phyloP scores from a whole-genome alignment of 2,888 invertebrate genomes.

The Rhopalosiphum nymphaeae region DNA sequence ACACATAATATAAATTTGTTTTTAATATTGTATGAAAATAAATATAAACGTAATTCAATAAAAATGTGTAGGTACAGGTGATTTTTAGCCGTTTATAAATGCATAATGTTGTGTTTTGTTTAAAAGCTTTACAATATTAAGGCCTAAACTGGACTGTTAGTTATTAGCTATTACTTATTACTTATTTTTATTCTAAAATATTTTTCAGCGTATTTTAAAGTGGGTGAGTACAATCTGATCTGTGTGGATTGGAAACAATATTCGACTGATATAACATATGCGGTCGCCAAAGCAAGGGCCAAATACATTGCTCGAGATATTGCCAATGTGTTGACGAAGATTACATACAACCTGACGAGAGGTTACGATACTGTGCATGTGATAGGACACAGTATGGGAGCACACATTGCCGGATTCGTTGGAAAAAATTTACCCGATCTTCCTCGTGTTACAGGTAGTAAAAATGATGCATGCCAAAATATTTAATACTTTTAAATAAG shows the following conservation, averaged over 20 bases:
- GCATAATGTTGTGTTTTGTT: not conserved
- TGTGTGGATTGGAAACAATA: conserved; percentile 57
- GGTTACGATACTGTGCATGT: not conserved
- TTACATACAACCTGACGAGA: conserved; percentile 20
- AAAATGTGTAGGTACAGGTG: not conserved
- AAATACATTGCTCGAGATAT: conserved; percentile 37
- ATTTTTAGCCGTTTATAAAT: not conserved
- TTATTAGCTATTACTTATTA: not conserved
- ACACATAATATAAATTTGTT: not conserved
- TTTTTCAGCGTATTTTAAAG: conserved; percentile 28
- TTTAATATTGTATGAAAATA: not conserved
- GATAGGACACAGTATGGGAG: conserved; percentile 60
- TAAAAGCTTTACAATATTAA: not conserved
- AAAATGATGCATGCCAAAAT: not conserved
- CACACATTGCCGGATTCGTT: conserved; percentile 39
- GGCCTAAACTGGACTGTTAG: not conserved
- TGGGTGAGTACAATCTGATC: conserved; percentile 30
- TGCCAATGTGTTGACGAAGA: not conserved
- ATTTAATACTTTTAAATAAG: not conserved
- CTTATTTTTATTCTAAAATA: not conserved
- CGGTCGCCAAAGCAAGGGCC: not conserved
- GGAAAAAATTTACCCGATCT: conserved; percentile 24
- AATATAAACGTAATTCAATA: not conserved
- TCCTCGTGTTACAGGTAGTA: conserved; percentile 22
- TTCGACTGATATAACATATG: conserved; percentile 6